phyloP scores from a whole-genome alignment of 2,797 vertebrate genomes.

The Tenualosa thibaudeaui region DNA sequence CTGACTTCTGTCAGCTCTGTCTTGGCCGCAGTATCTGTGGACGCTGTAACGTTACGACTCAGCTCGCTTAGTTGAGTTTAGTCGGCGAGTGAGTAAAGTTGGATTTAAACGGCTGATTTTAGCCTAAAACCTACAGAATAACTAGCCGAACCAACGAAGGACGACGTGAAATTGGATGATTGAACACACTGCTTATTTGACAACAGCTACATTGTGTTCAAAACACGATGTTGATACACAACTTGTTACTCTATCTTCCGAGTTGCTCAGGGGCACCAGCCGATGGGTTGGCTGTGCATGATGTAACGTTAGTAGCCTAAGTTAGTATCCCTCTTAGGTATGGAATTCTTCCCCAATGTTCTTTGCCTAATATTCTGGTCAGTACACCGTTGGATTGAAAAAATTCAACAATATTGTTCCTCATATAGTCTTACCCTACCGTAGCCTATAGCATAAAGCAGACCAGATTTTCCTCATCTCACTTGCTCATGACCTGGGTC shows the following conservation, averaged over 20 bases:
- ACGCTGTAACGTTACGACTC: background rate
- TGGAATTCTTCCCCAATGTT: background rate
- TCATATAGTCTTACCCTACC: background rate
- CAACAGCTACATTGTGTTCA: background rate
- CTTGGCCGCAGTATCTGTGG: conserved; percentile 12
- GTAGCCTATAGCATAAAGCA: background rate
- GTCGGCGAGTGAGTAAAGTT: conserved; percentile 3
- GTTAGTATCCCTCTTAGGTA: background rate
- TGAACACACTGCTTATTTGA: background rate
- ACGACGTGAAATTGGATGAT: background rate
- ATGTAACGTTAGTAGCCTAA: background rate
- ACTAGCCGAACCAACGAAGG: background rate
- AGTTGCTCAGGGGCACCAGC: background rate
- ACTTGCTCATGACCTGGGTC: background rate
- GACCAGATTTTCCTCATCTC: background rate
- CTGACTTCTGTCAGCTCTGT: conserved; percentile 43
- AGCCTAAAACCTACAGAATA: background rate
- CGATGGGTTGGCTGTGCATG: background rate
- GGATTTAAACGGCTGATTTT: background rate
- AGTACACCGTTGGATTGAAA: background rate
- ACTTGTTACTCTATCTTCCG: background rate
- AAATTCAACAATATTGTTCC: background rate
- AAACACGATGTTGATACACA: background rate
- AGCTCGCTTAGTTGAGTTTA: background rate
- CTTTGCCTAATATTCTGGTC: background rate